phyloP scores from a whole-genome alignment of 2,113 vertebrate genomes.

The Emydura subglobosa region DNA sequence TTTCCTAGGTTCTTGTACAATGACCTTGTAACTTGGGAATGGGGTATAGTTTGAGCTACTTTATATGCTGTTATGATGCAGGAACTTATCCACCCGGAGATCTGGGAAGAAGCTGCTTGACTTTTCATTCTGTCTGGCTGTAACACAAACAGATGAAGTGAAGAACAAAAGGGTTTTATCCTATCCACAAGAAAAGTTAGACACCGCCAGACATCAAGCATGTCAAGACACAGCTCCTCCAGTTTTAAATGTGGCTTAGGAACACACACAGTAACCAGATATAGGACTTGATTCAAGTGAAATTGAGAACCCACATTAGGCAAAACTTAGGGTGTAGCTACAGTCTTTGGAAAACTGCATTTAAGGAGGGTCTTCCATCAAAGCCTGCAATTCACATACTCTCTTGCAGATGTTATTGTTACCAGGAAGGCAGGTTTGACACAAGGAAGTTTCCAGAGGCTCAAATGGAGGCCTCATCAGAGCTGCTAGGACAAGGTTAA shows the following conservation, averaged over 20 bases:
- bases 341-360: not conserved
- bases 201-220: too few relatives aligned
- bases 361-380: not conserved
- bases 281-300: not conserved
- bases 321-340: too few relatives aligned
- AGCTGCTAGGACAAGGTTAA: not conserved
- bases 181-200: too few relatives aligned
- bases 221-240: not conserved
- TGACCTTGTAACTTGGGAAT: not conserved
- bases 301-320: not conserved
- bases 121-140: too few relatives aligned
- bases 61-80: too few relatives aligned
- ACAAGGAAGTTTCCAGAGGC: not conserved
- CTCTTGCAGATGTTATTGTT: not conserved
- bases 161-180: not conserved
- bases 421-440: not conserved
- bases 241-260: not conserved
- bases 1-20: not conserved
- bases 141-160: not conserved
- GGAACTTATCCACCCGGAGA: too few relatives aligned
- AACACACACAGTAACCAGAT: too few relatives aligned
- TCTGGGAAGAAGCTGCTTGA: too few relatives aligned
- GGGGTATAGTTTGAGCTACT: too few relatives aligned
- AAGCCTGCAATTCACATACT: not conserved
- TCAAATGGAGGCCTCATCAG: too few relatives aligned